These are phyloP conservation scores for Drosophila prostipennis DNA, from an alignment of 2,888 invertebrate species.

Conservation along the genomic window DNA sequence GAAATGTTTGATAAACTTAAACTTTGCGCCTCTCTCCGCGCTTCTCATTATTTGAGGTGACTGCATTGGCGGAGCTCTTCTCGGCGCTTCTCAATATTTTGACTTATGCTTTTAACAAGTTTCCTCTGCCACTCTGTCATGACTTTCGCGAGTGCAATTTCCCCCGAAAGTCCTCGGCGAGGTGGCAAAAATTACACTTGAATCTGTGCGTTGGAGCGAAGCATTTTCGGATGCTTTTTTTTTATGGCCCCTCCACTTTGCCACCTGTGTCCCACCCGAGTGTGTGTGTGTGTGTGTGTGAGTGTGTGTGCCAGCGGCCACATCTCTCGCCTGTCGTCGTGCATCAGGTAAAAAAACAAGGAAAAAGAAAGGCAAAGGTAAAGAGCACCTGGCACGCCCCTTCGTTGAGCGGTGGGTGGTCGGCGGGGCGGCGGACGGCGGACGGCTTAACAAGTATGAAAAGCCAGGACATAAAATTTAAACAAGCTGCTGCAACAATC, in stretches of 20 bases:
- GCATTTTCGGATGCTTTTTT: conserved; percentile 14
- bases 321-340: conserved; percentile 21
- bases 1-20: not conserved
- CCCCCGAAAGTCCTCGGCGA: not conserved
- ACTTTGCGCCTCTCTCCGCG: not conserved
- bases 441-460: conserved; percentile 45
- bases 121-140: not conserved
- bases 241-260: conserved; percentile 12
- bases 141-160: conserved; percentile 10
- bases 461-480: conserved; percentile 56
- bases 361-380: not conserved
- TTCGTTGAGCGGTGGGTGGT: conserved; percentile 4
- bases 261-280: conserved; percentile 15
- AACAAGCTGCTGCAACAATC: conserved; percentile 61
- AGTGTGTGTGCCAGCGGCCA: conserved; percentile 4
- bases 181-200: conserved; percentile 26
- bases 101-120: conserved; percentile 15
- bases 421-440: conserved; percentile 3
- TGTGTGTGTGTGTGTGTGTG: too few relatives aligned
- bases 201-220: conserved; percentile 13
- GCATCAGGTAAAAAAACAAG: conserved; percentile 7
- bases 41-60: not conserved
- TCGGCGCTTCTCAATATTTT: conserved; percentile 14
- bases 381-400: conserved; percentile 13
- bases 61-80: not conserved